Evolutionary conservation across 2,113 vertebrate genomes (phyloP).

Genomic region (Bubalus kerabau): DNA sequence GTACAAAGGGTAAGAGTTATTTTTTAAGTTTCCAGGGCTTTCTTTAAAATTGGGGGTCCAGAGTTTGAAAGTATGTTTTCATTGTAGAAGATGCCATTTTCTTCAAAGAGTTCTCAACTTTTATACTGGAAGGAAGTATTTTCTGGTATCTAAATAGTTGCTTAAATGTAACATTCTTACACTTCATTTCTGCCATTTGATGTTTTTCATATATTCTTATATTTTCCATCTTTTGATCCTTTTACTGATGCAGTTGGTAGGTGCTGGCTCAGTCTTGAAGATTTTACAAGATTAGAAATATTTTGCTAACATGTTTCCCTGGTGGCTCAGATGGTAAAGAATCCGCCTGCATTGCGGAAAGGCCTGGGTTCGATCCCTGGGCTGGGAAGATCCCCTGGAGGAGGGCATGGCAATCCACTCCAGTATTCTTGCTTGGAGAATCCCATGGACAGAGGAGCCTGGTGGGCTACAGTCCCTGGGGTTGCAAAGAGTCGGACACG

Average conservation of each 20-base stretch:
- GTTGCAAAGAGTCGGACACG: not conserved
- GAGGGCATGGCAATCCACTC: not conserved
- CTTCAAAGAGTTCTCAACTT: not conserved
- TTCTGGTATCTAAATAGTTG: not conserved
- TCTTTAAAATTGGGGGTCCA: not conserved
- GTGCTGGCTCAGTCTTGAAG: not conserved
- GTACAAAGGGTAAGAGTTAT: not conserved
- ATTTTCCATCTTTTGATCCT: not conserved
- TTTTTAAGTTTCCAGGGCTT: not conserved
- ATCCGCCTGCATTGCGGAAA: not conserved
- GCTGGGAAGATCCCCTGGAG: not conserved
- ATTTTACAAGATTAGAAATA: not conserved
- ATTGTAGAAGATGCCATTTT: not conserved
- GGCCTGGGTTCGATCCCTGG: not conserved
- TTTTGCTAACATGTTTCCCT: not conserved
- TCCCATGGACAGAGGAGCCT: not conserved
- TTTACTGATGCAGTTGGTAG: not conserved
- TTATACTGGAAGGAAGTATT: not conserved
- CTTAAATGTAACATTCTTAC: not conserved
- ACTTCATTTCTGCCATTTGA: not conserved
- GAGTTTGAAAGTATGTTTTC: not conserved
- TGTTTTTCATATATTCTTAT: not conserved
- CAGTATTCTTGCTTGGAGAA: not conserved
- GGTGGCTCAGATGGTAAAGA: not conserved
- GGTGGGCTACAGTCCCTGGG: not conserved